phyloP scores from a whole-genome alignment of 2,113 vertebrate genomes.

The Podilymbus podiceps region DNA sequence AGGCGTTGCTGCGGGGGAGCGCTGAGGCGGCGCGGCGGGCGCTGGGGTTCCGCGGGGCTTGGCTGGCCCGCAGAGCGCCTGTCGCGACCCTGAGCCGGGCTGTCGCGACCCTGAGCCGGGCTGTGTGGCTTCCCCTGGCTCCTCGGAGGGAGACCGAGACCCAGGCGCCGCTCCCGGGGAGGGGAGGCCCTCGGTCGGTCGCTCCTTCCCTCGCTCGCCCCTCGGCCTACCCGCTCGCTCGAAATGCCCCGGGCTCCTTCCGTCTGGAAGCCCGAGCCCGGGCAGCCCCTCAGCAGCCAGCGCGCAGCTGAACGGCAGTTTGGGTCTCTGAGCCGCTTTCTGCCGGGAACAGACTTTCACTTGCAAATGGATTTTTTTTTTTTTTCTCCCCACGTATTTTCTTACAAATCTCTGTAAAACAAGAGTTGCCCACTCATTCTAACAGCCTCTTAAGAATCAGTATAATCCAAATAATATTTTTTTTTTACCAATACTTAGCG shows the following conservation, averaged over 20 bases:
- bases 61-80: background rate
- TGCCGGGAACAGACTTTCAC: too few relatives aligned
- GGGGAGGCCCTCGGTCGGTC: too few relatives aligned
- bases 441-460: background rate
- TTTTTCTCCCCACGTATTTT: background rate
- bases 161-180: too few relatives aligned
- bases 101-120: too few relatives aligned
- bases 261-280: too few relatives aligned
- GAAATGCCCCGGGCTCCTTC: too few relatives aligned
- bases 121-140: too few relatives aligned
- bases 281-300: background rate
- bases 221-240: too few relatives aligned
- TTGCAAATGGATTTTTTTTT: background rate
- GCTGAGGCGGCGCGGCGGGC: background rate
- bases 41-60: rapidly evolving
- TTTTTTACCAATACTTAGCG: background rate
- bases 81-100: background rate
- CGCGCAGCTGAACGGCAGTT: background rate
- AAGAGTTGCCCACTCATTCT: background rate
- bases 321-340: background rate
- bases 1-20: background rate
- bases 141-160: background rate
- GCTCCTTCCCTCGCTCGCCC: too few relatives aligned
- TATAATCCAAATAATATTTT: too few relatives aligned
- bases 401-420: background rate